Evolutionary conservation across 2,113 vertebrate genomes (phyloP).

Genomic region (Casuarius casuarius): DNA sequence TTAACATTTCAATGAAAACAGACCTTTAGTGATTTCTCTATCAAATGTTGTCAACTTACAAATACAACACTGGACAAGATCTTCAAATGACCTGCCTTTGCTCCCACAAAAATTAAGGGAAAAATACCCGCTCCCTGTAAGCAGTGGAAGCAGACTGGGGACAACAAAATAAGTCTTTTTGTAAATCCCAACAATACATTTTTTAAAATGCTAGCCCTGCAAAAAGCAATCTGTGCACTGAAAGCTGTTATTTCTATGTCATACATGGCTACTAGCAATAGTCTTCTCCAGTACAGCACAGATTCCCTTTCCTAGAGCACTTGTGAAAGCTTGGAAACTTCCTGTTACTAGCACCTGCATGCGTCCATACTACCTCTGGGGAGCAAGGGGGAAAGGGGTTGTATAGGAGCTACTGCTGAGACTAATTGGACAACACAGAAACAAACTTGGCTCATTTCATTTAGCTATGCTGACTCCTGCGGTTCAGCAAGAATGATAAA

Average conservation of each 20-base stretch:
- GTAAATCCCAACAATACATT: neutral
- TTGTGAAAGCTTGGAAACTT: no score
- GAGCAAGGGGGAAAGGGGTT: no score
- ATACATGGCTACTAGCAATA: neutral
- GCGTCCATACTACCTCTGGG: no score
- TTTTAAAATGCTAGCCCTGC: neutral
- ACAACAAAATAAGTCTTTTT: neutral
- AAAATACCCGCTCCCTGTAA: neutral
- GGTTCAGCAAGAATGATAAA: neutral
- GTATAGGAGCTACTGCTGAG: no score
- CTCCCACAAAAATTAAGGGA: neutral
- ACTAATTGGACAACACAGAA: no score
- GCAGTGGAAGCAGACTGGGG: neutral
- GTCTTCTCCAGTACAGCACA: neutral
- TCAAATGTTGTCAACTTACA: neutral
- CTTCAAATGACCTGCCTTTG: neutral
- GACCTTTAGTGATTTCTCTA: neutral
- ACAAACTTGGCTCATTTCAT: no score
- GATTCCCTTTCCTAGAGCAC: neutral
- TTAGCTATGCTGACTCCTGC: neutral
- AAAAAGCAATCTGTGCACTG: neutral
- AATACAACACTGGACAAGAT: neutral
- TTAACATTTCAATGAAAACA: neutral
- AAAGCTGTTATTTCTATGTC: neutral
- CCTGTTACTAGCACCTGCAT: no score